Evolutionary conservation across 2,888 invertebrate genomes (phyloP).

Genomic region (Dicyrtomina minuta): DNA sequence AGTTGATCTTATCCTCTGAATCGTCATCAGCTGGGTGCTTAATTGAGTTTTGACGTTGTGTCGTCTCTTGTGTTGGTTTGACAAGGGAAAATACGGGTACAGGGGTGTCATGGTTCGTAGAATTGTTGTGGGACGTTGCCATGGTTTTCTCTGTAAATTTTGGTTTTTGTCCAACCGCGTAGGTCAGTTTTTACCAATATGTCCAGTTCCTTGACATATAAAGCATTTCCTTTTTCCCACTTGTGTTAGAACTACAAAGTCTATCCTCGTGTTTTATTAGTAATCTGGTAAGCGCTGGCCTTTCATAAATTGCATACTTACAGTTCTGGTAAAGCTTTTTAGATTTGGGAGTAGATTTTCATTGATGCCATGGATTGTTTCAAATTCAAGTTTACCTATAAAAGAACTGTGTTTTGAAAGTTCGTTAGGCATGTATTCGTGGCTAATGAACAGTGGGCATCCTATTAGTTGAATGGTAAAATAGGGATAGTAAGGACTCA

Average conservation of each 20-base stretch:
- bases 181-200: not conserved
- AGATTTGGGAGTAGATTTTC: not conserved
- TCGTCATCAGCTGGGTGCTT: too few species aligned
- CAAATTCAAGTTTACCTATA: not conserved
- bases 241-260: not conserved
- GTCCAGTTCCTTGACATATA: not conserved
- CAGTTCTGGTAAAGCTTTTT: constrained; percentile 1
- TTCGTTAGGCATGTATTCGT: not conserved
- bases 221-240: constrained; percentile 6
- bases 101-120: not conserved
- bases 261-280: not conserved
- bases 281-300: not conserved
- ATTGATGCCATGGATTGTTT: not conserved
- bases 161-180: not conserved
- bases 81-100: too few species aligned
- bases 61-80: too few species aligned
- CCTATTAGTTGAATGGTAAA: too few species aligned
- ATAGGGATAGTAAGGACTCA: too few species aligned
- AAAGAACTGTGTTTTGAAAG: not conserved
- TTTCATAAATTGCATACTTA: not conserved
- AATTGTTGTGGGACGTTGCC: not conserved
- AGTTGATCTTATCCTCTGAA: too few species aligned
- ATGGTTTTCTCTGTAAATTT: too few species aligned
- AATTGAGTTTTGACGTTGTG: too few species aligned
- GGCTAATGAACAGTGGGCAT: not conserved